Evolutionary conservation across 2,888 invertebrate genomes (phyloP), one percentile per base, ranked within the genome.

Genomic region (Drosophila helvetica): DNA sequence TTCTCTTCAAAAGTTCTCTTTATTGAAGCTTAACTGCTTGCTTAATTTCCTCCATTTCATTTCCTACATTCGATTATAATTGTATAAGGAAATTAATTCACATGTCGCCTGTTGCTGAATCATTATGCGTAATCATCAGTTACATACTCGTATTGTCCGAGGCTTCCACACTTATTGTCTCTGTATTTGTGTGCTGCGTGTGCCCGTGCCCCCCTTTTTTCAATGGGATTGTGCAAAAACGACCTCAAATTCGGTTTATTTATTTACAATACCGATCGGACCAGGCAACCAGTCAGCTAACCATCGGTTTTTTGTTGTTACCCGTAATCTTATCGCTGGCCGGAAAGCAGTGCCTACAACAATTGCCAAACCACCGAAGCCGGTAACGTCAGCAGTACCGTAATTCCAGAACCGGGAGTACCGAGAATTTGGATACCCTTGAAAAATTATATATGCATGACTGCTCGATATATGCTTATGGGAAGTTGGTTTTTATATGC

Each of bases 271-370:
- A 43, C 45, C 10, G 45, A 33, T n/a, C 19, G 30, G 45, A 17
- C 30, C 59, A 52, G 43, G 19, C 52, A 30, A 8, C 52, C n/a
- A 22, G 22, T 22, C 22, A 22, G 7, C 38, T 33, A 25, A 7
- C 65, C 47, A 43, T 51, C 45, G 22, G 43, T 42, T 15, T 6
- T 38, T 66, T 75, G 56, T 70, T 57, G 60, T 54, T 62, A 46
- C 60, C 25, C 27, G 38, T 53, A 75, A 81, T 87, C 85, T 83
- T 87, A 83, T 83, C 83, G 83, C 83, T 68, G 52, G 42, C 61
- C 81, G 77, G 74, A 75, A 84, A 72, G 70, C 55, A 52, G n/a
- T 7, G 67, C 63, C 62, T 57, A 73, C 57, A 67, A 68, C 62
- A 73, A 77, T 67, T 69, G 75, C 67, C 74, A 73, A 68, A 48